Evolutionary conservation across 1,140 invertebrate genomes (phyloP).

Genomic region (Coelopa frigida): DNA sequence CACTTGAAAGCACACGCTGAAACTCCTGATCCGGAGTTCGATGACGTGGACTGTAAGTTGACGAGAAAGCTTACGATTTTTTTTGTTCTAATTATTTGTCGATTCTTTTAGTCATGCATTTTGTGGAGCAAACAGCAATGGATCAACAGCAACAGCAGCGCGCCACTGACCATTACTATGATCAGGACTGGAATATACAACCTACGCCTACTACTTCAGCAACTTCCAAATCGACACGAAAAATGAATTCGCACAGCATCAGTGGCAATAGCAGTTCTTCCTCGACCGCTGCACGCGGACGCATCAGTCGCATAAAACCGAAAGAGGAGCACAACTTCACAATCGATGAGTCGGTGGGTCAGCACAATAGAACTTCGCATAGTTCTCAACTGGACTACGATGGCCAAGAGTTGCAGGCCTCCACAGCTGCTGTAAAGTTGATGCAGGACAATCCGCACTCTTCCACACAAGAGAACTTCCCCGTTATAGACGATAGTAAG

Average conservation of each 20-base stretch:
- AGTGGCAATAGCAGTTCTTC: constrained; percentile 11
- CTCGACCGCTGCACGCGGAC: constrained; percentile 18
- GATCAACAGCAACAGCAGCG: constrained; percentile 23
- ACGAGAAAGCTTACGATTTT: background rate
- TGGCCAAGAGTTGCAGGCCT: constrained; percentile 12
- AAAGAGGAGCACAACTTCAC: constrained; percentile 26
- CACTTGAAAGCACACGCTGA: constrained; percentile 71
- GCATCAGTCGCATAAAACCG: constrained; percentile 35
- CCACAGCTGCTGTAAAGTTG: constrained; percentile 12
- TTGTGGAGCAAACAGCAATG: constrained; percentile 11
- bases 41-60: constrained; percentile 42
- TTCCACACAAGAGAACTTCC: constrained; percentile 24
- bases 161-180: constrained; percentile 31
- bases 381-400: constrained; percentile 15
- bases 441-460: constrained; percentile 12
- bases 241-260: constrained; percentile 12
- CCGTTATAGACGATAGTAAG: constrained; percentile 61
- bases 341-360: constrained; percentile 2
- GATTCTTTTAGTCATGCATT: constrained; percentile 10
- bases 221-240: constrained; percentile 13
- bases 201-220: no score
- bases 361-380: constrained; percentile 18
- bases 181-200: constrained; percentile 31
- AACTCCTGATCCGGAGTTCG: constrained; percentile 40
- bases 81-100: background rate